phyloP scores from a whole-genome alignment of 2,797 vertebrate species.

The Potorous gilbertii region DNA sequence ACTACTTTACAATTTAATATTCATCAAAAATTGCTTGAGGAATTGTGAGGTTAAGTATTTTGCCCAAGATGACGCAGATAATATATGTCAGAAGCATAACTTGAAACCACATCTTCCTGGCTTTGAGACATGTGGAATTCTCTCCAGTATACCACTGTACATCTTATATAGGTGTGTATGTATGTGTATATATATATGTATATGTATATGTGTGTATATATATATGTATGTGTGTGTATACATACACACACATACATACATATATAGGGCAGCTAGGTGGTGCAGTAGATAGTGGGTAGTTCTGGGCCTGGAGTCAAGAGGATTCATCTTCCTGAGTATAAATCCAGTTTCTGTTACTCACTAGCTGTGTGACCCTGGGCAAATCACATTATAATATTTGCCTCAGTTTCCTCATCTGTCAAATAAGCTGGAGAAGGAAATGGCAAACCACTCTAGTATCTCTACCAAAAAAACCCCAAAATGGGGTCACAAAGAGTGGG shows the following conservation, averaged over 20 bases:
- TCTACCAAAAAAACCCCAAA: not conserved
- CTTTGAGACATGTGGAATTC: not conserved
- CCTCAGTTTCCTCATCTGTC: not conserved
- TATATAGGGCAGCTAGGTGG: no score
- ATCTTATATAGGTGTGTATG: not conserved
- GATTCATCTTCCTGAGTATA: no score
- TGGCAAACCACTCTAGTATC: no score
- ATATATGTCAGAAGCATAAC: not conserved
- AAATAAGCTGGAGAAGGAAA: no score
- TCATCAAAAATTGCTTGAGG: not conserved
- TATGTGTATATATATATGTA: no score
- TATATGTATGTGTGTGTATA: no score
- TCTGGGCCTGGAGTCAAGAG: no score
- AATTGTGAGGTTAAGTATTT: not conserved
- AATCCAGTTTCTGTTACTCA: no score
- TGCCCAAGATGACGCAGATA: not conserved
- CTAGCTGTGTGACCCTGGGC: not conserved
- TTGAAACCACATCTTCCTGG: not conserved
- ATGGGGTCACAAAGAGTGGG: not conserved
- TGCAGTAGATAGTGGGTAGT: no score
- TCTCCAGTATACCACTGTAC: not conserved
- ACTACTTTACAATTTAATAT: not conserved
- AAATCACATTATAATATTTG: not conserved
- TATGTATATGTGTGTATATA: no score
- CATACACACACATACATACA: no score